These are phyloP conservation scores for Coregonus suidteri DNA, from an alignment of 2,797 vertebrate species.

Conservation along the genomic window DNA sequence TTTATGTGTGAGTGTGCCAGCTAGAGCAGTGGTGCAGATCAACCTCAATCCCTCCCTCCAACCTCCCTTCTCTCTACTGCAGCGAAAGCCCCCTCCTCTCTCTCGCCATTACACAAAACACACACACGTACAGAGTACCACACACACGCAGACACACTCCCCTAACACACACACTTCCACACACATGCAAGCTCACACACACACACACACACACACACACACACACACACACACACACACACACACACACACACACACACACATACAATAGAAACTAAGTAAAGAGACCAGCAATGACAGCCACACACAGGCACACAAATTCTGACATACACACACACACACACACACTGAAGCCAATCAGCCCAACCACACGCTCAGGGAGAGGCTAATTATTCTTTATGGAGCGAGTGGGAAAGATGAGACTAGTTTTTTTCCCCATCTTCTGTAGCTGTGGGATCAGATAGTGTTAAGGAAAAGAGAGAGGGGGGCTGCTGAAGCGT, in stretches of 20 bases:
- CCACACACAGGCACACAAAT: not conserved
- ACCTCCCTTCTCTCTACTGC: not conserved
- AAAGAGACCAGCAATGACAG: not conserved
- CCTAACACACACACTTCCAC: not conserved
- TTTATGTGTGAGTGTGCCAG: constrained; percentile 1
- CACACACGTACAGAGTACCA: not conserved
- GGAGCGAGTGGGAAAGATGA: not conserved
- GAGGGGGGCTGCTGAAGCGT: constrained; percentile 27
- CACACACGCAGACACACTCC: not conserved
- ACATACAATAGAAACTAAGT: not conserved
- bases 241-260: constrained; percentile 1
- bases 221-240: no score
- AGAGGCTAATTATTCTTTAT: constrained; percentile 13
- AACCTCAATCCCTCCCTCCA: not conserved
- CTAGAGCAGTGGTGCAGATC: constrained; percentile 15
- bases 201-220: not conserved
- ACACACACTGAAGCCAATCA: not conserved
- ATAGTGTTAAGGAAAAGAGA: constrained; percentile 10
- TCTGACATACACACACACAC: no score
- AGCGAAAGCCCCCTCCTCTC: not conserved
- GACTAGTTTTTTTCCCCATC: not conserved
- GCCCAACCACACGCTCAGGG: not conserved
- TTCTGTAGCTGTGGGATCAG: not conserved
- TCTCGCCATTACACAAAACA: not conserved
- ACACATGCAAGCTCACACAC: constrained; percentile 6